Conservation (phyloP, 2,113 vertebrate genomes). For the Mixornis gularis region DNA sequence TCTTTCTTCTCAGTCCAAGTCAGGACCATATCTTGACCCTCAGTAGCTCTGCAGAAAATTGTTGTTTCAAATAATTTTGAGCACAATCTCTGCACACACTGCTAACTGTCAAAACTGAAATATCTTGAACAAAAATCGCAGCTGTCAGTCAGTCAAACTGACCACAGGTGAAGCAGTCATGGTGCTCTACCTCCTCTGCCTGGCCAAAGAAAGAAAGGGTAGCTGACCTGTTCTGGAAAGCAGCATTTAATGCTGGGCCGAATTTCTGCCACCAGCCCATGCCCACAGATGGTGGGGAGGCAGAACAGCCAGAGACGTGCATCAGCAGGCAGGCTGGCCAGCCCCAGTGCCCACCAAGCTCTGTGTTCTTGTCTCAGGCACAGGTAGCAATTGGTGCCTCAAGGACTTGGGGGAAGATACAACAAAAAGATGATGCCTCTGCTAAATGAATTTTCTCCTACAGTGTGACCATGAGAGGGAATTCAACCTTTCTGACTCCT, state of each 20-base stretch:
- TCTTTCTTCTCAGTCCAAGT: background rate
- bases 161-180: background rate
- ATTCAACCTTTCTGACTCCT: background rate
- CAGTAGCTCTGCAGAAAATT: background rate
- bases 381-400: background rate
- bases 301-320: background rate
- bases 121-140: background rate
- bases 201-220: background rate
- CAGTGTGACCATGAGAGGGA: background rate
- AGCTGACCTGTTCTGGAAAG: background rate
- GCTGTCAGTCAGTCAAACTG: background rate
- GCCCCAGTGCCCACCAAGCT: background rate
- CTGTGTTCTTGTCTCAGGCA: background rate
- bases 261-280: background rate
- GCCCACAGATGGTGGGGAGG: background rate
- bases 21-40: background rate
- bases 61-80: background rate
- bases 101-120: background rate
- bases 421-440: background rate
- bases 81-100: fast-evolving
- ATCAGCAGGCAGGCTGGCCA: background rate
- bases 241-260: background rate
- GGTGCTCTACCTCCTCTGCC: background rate
- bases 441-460: background rate
- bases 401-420: background rate